phyloP scores from a whole-genome alignment of 2,888 invertebrate genomes.

The Pasiphila rectangulata region DNA sequence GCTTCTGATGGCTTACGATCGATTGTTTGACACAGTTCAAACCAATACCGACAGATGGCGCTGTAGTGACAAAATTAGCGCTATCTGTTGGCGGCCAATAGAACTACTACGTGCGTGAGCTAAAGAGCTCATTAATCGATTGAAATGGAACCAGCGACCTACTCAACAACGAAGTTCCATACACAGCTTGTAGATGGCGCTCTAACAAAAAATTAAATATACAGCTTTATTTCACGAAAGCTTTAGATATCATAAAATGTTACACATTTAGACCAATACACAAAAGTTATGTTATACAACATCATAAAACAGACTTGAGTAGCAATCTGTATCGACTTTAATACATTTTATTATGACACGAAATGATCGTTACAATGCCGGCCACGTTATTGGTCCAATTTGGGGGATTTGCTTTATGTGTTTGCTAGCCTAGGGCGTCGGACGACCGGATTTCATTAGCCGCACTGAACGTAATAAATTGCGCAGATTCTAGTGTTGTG shows the following conservation, averaged over 20 bases:
- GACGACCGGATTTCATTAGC: conserved; percentile 62
- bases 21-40: conserved; percentile 7
- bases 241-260: conserved; percentile 1
- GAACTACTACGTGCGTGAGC: not conserved
- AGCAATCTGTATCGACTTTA: conserved; percentile 38
- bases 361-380: conserved; percentile 52
- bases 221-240: conserved; percentile 1
- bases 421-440: conserved; percentile 57
- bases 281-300: conserved; percentile 14
- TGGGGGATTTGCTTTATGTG: conserved; percentile 59
- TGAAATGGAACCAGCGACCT: not conserved
- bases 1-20: not conserved
- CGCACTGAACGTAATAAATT: conserved; percentile 55
- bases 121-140: not conserved
- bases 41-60: conserved; percentile 15
- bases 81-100: not conserved
- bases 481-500: conserved; percentile 37
- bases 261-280: conserved; percentile 10
- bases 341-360: conserved; percentile 40
- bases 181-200: conserved; percentile 1
- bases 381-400: conserved; percentile 62
- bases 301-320: conserved; percentile 36
- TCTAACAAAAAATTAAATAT: not conserved
- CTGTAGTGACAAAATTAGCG: conserved; percentile 1
- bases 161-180: not conserved